These are phyloP conservation scores for Polydrusus tereticollis DNA, from an alignment of 2,888 invertebrate genomes.

Conservation along the genomic window DNA sequence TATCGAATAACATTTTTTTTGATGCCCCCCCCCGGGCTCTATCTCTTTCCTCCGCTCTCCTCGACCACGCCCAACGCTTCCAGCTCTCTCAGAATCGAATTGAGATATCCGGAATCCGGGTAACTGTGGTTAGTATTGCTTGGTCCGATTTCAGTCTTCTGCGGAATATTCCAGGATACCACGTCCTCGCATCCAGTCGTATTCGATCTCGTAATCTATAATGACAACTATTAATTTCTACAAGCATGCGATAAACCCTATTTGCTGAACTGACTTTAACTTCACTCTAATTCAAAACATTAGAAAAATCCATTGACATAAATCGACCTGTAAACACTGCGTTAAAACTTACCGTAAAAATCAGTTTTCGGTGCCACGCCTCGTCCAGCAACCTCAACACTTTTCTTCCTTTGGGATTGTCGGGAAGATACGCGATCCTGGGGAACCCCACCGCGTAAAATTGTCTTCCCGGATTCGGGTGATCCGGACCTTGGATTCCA, in stretches of 20 bases:
- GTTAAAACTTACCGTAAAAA: slow-evolving; percentile 82
- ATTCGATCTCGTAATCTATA: slow-evolving; percentile 73
- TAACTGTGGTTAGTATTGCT: slow-evolving; percentile 74
- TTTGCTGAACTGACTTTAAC: too few relatives aligned
- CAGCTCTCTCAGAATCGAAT: slow-evolving; percentile 73
- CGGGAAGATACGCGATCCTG: slow-evolving; percentile 85
- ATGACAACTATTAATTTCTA: background rate
- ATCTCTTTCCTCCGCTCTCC: slow-evolving; percentile 59
- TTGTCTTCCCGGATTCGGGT: slow-evolving; percentile 86
- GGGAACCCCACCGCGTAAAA: slow-evolving; percentile 92
- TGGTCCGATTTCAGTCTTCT: slow-evolving; percentile 82
- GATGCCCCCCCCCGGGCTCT: background rate
- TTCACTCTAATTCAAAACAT: too few relatives aligned
- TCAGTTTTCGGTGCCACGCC: slow-evolving; percentile 86
- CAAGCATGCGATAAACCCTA: too few relatives aligned
- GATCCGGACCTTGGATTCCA: slow-evolving; percentile 84
- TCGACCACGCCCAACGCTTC: slow-evolving; percentile 72
- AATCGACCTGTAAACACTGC: too few relatives aligned
- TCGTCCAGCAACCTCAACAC: slow-evolving; percentile 81
- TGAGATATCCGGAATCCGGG: slow-evolving; percentile 83
- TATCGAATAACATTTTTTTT: background rate
- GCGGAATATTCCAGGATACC: slow-evolving; percentile 93
- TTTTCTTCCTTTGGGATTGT: slow-evolving; percentile 83
- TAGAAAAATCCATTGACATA: too few relatives aligned
- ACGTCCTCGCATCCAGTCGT: slow-evolving; percentile 94